Evolutionary conservation across 2,113 vertebrate genomes (phyloP), one percentile per base, ranked within the genome.

Genomic region (Equus quagga): DNA sequence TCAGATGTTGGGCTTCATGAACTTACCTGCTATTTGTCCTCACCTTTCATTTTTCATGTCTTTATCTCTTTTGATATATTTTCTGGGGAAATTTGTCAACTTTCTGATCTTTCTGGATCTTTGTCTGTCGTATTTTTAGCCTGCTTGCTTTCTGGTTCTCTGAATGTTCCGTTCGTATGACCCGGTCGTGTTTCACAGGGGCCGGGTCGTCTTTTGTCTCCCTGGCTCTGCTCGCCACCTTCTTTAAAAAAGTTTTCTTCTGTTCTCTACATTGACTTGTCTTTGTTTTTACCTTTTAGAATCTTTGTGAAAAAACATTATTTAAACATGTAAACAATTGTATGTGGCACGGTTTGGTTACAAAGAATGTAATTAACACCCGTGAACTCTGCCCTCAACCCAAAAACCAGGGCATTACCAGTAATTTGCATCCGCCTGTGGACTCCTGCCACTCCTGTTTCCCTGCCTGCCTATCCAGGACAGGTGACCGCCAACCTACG

Each of bases 121-220:
- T 41, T 44, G 51, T 82, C 46, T 54, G 67, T 51, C 33, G 1
- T 70, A 44, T 44, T 65, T 91, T 87, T 49, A 78, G 49, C 87
- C 76, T 92, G 60, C 82, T 86, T 81, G 44, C 62, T 84, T 89
- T 92, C 86, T 92, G 75, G 41, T 97, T 82, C 80, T 81, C 62
- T 51, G 79, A 89, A 36, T 81, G 33, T 76, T 72, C 49, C 70
- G 33, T 97, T 75, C 65, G 54, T 91, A 44, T 0, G 8, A 24
- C 64, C 41, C 69, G 31, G 49, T 75, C 60, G 86, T 49, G 62
- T 89, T 86, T 86, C 41, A 17, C 8, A 62, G 36, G 26, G 31
- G n/a, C 3, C 31, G 28, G 23, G 13, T 89, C 28, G 26, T 75
- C 79, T 70, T 62, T 91, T 62, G 31, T 54, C 23, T 93, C 65